These are phyloP conservation scores for Euschistus heros DNA, from an alignment of 1,140 invertebrate genomes.

Conservation along the genomic window DNA sequence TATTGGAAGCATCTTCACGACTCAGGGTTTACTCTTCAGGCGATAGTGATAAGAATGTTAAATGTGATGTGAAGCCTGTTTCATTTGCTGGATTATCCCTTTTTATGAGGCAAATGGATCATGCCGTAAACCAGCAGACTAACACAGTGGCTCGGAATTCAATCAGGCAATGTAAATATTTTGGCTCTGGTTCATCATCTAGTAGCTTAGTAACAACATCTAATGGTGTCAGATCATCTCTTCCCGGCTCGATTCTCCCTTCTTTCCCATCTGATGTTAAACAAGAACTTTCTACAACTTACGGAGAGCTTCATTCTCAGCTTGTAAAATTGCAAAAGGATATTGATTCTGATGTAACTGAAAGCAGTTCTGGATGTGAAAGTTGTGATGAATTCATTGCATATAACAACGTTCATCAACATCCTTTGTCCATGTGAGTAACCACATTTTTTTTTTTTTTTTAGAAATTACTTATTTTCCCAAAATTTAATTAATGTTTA, in stretches of 20 bases:
- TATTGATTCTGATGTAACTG: slow-evolving; percentile 85
- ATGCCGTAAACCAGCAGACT: slow-evolving; percentile 35
- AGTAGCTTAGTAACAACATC: slow-evolving; percentile 33
- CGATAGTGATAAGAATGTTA: neutral
- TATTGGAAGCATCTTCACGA: slow-evolving; percentile 18
- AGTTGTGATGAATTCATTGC: slow-evolving; percentile 80
- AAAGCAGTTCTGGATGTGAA: slow-evolving; percentile 84
- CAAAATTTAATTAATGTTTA: no score
- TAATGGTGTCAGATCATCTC: slow-evolving; percentile 23
- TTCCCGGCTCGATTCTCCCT: slow-evolving; percentile 40
- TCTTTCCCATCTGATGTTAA: slow-evolving; percentile 37
- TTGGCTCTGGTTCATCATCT: slow-evolving; percentile 49
- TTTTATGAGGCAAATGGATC: slow-evolving; percentile 43
- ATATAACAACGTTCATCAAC: slow-evolving; percentile 65
- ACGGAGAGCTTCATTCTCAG: slow-evolving; percentile 57
- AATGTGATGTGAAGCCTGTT: slow-evolving; percentile 20
- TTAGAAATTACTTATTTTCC: no score
- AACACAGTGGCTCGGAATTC: slow-evolving; percentile 21
- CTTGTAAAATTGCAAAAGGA: slow-evolving; percentile 56
- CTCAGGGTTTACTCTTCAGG: slow-evolving; percentile 7
- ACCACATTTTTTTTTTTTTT: neutral
- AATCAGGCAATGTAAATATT: slow-evolving; percentile 38
- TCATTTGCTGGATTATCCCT: slow-evolving; percentile 38
- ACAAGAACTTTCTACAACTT: slow-evolving; percentile 48
- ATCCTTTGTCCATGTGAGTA: slow-evolving; percentile 66